Percentiles rank a stretch among this genome's conserved stretches.
phyloP scores from a whole-genome alignment of 2,888 invertebrate genomes.

The Eupithecia pulchellata region DNA sequence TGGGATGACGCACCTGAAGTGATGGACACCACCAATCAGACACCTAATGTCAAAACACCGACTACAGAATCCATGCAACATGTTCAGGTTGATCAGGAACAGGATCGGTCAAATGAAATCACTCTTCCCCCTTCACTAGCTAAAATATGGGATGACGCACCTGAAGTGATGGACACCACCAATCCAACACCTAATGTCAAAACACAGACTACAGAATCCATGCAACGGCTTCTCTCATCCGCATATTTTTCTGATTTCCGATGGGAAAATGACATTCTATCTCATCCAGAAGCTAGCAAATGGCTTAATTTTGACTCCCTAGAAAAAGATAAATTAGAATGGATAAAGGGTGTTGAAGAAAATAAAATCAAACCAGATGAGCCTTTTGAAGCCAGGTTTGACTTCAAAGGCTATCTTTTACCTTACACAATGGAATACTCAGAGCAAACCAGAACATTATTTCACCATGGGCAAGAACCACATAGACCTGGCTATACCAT shows the following conservation, averaged over 20 bases:
- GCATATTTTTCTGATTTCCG: conserved; percentile 55
- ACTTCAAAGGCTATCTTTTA: conserved; percentile 91
- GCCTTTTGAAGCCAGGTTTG: conserved; percentile 92
- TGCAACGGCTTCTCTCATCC: background rate
- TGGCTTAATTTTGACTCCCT: conserved; percentile 95
- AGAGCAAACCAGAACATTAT: conserved; percentile 87
- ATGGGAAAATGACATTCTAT: conserved; percentile 85
- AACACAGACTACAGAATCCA: conserved; percentile 4
- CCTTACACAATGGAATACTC: conserved; percentile 88
- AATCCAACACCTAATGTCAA: conserved; percentile 45
- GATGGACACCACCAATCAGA: conserved; percentile 61
- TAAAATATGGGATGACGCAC: conserved; percentile 8
- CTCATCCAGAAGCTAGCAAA: conserved; percentile 86
- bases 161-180: conserved; percentile 63
- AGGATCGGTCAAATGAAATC: background rate
- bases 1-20: conserved; percentile 44
- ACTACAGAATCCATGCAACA: conserved; percentile 4
- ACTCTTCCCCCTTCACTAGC: background rate
- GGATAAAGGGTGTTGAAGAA: conserved; percentile 90
- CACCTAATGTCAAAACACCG: conserved; percentile 38
- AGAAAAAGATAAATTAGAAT: conserved; percentile 94
- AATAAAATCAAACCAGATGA: conserved; percentile 84
- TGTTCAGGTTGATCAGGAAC: no score
- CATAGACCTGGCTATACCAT: conserved; percentile 95
- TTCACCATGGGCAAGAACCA: conserved; percentile 97